phyloP scores from a whole-genome alignment of 2,888 invertebrate genomes.

The Ceriagrion tenellum region DNA sequence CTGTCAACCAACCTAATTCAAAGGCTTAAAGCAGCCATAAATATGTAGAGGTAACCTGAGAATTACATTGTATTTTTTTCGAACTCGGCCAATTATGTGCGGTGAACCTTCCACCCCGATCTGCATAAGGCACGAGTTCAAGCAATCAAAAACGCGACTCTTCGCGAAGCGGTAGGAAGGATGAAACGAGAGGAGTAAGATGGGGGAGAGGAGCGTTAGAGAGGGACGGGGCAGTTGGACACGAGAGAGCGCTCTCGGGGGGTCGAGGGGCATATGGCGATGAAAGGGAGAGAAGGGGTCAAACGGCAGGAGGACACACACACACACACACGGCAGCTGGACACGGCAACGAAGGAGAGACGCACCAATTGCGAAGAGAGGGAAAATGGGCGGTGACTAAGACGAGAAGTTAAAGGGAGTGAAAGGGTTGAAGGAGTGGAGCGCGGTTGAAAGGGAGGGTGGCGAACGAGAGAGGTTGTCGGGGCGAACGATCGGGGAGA shows the following conservation, averaged over 20 bases:
- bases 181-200: neutral
- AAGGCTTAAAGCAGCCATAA: too few relatives aligned
- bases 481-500: too few relatives aligned
- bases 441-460: neutral
- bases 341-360: neutral
- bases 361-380: neutral
- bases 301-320: neutral
- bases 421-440: conserved; percentile 39
- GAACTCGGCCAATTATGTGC: too few relatives aligned
- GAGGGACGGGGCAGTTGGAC: neutral
- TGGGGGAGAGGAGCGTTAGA: neutral
- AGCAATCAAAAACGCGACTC: neutral
- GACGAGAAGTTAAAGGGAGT: neutral
- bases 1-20: too few relatives aligned
- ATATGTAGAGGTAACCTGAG: too few relatives aligned
- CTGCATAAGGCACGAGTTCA: too few relatives aligned
- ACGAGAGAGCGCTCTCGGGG: too few relatives aligned
- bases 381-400: neutral
- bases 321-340: neutral
- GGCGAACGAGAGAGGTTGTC: neutral
- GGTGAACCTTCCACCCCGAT: too few relatives aligned
- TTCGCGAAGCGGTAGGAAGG: neutral
- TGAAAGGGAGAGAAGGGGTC: neutral
- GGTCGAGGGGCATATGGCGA: conserved; percentile 10
- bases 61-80: too few relatives aligned